Percentiles rank a stretch among this genome's conserved stretches.
These are phyloP conservation scores for Myathropa florea DNA, from an alignment of 2,888 invertebrate species.

Conservation along the genomic window DNA sequence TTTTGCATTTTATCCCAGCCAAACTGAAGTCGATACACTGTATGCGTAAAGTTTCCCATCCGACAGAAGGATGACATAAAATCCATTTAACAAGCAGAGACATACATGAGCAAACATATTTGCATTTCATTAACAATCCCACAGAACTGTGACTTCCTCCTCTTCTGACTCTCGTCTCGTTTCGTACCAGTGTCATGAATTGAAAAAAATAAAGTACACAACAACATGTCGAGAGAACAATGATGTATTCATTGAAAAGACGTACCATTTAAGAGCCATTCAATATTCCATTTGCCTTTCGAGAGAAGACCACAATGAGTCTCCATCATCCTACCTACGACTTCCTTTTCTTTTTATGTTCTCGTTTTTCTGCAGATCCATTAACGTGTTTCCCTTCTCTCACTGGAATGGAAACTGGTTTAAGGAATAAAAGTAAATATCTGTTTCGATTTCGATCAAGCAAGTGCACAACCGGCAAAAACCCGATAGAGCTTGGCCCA, in stretches of 20 bases:
- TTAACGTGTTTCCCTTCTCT: background rate
- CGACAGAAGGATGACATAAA: slow-evolving; percentile 30
- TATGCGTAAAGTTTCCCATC: background rate
- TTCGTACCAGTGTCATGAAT: background rate
- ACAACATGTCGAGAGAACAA: background rate
- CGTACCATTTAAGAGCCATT: background rate
- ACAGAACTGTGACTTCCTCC: background rate
- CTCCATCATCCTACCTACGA: background rate
- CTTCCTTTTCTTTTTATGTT: background rate
- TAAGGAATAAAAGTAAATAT: no score
- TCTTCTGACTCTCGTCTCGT: background rate
- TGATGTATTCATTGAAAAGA: background rate
- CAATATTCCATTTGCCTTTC: slow-evolving; percentile 9
- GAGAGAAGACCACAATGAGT: background rate
- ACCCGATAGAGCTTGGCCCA: slow-evolving; percentile 5
- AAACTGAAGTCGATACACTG: no score
- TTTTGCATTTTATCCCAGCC: background rate
- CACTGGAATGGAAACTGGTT: background rate
- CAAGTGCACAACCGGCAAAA: background rate
- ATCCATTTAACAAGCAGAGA: slow-evolving; percentile 33
- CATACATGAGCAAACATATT: slow-evolving; percentile 21
- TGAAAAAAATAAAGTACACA: background rate
- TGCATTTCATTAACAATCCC: slow-evolving; percentile 41
- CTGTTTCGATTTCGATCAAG: no score
- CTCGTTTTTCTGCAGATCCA: no score